phyloP scores from a whole-genome alignment of 2,888 invertebrate species.

The Phlogophora meticulosa region DNA sequence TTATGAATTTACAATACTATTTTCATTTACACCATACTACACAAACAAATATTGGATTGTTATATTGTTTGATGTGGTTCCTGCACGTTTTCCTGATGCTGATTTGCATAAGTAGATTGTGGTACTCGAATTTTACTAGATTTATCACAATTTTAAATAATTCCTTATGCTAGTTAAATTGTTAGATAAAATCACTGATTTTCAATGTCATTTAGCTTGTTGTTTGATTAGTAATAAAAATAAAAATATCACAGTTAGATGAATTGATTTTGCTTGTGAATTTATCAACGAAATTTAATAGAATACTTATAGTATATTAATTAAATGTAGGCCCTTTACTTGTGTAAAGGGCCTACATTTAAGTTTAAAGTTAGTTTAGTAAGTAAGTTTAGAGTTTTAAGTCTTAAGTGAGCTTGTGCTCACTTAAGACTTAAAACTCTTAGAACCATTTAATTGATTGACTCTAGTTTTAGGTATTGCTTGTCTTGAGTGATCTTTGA shows the following conservation, averaged over 20 bases:
- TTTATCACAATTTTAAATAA: constrained; percentile 14
- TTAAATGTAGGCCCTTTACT: too few relatives aligned
- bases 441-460: too few relatives aligned
- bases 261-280: not conserved
- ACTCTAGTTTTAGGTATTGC: too few relatives aligned
- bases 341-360: too few relatives aligned
- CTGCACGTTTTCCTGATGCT: constrained; percentile 5
- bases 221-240: not conserved
- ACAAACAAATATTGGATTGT: too few relatives aligned
- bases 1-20: too few relatives aligned
- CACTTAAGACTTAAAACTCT: too few relatives aligned
- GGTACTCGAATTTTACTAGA: constrained; percentile 15
- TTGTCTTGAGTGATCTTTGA: too few relatives aligned
- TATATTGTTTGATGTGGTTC: not conserved
- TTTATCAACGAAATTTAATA: constrained; percentile 11
- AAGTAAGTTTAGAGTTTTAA: too few relatives aligned
- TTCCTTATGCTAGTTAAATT: constrained; percentile 4
- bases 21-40: too few relatives aligned
- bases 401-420: too few relatives aligned
- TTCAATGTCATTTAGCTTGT: constrained; percentile 7
- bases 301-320: not conserved
- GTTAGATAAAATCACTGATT: not conserved
- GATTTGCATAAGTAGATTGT: constrained; percentile 13
- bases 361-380: too few relatives aligned
- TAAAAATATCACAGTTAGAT: not conserved